A percentile compares a stretch with the other conserved stretches of the same genome.
Evolutionary conservation across 1,140 invertebrate species (phyloP).

Genomic region (Eumaeus atala): DNA sequence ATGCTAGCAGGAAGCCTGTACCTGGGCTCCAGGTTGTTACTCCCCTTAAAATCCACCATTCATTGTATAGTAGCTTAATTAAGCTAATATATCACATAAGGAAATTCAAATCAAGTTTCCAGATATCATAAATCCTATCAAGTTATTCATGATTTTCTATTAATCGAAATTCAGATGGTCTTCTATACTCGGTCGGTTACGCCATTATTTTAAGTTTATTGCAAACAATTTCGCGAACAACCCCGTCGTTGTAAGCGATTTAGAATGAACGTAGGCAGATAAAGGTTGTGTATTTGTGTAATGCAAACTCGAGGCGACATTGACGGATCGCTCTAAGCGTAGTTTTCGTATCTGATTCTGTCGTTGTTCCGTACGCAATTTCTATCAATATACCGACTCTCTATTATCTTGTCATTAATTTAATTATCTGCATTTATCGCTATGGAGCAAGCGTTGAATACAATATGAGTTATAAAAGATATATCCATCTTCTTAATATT

Average conservation of each 20-base stretch:
- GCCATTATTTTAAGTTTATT: constrained; percentile 65
- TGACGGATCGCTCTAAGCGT: constrained; percentile 67
- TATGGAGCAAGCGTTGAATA: too few relatives aligned
- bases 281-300: constrained; percentile 68
- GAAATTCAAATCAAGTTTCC: not conserved
- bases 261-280: constrained; percentile 58
- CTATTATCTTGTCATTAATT: constrained; percentile 48
- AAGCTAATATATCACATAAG: constrained; percentile 10
- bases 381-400: constrained; percentile 56
- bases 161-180: constrained; percentile 42
- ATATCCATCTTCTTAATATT: too few relatives aligned
- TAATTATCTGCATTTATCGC: constrained; percentile 8
- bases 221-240: constrained; percentile 72
- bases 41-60: constrained; percentile 2
- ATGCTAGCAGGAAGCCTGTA: not conserved
- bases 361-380: constrained; percentile 64
- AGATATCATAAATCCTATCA: constrained; percentile 5
- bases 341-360: constrained; percentile 69
- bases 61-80: constrained; percentile 8
- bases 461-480: too few relatives aligned
- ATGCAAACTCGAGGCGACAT: constrained; percentile 66
- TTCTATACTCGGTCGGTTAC: constrained; percentile 39
- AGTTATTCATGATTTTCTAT: constrained; percentile 23
- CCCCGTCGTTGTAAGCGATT: constrained; percentile 64
- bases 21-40: not conserved